phyloP scores from a whole-genome alignment of 2,888 invertebrate species.

The Drosophila ustulata region DNA sequence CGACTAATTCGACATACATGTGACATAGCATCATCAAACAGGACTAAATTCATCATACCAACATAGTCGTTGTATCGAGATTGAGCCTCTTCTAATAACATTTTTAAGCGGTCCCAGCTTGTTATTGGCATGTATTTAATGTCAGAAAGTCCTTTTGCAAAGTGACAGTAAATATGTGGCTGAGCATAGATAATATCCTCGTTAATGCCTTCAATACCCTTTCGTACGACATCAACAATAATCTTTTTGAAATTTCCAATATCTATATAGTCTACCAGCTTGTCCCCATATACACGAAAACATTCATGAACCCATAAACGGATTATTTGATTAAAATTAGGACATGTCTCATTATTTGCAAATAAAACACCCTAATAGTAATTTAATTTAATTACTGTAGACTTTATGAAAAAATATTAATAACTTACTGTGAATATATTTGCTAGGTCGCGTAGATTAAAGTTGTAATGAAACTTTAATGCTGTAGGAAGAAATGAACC shows the following conservation, averaged over 20 bases:
- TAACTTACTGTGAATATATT: slow-evolving; percentile 94
- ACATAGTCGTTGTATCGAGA: slow-evolving; percentile 94
- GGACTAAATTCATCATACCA: slow-evolving; percentile 96
- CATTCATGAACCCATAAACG: slow-evolving; percentile 96
- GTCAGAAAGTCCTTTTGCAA: slow-evolving; percentile 95
- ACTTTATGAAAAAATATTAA: not conserved
- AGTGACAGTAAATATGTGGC: slow-evolving; percentile 96
- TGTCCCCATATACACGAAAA: slow-evolving; percentile 95
- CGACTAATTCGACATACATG: slow-evolving; percentile 97
- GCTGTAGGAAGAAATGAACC: slow-evolving; percentile 95
- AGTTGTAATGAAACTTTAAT: slow-evolving; percentile 97
- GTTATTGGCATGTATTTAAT: slow-evolving; percentile 94
- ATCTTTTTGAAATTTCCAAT: slow-evolving; percentile 90
- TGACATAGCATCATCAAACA: slow-evolving; percentile 97
- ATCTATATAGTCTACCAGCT: slow-evolving; percentile 93
- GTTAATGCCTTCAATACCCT: slow-evolving; percentile 90
- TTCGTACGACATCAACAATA: slow-evolving; percentile 91
- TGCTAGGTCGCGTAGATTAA: slow-evolving; percentile 95
- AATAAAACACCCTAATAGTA: slow-evolving; percentile 91
- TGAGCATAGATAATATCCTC: slow-evolving; percentile 90
- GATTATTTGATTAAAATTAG: slow-evolving; percentile 89
- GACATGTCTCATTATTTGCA: slow-evolving; percentile 91
- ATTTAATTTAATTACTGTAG: not conserved
- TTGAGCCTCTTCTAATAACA: slow-evolving; percentile 92
- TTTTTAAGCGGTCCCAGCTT: slow-evolving; percentile 90